These are phyloP conservation scores for Dione juno DNA, from an alignment of 2,888 invertebrate species.

Conservation along the genomic window DNA sequence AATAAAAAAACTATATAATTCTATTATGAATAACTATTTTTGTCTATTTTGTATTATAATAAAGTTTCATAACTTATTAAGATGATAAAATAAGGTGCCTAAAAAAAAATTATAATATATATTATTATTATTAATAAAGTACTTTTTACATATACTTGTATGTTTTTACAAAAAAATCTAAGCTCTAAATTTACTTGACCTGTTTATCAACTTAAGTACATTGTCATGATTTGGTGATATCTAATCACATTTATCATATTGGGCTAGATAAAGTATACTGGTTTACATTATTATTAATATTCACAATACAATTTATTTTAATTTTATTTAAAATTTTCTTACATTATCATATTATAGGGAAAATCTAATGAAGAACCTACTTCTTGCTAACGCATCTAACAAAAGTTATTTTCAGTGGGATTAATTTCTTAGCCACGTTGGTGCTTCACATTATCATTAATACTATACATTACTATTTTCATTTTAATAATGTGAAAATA, in stretches of 20 bases:
- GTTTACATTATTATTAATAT: background rate
- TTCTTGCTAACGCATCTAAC: background rate
- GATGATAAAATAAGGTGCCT: no score
- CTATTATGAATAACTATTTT: background rate
- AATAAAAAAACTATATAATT: background rate
- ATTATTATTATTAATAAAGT: no score
- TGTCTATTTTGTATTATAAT: background rate
- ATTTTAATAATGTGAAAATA: background rate
- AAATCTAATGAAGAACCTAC: background rate
- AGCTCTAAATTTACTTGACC: background rate
- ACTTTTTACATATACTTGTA: no score
- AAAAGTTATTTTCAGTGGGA: background rate
- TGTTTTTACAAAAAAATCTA: background rate
- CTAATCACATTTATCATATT: conserved; percentile 20
- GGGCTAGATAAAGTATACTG: conserved; percentile 3
- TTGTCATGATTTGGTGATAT: conserved; percentile 16
- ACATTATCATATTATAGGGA: background rate
- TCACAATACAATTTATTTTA: background rate
- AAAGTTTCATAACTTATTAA: no score
- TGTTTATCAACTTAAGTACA: background rate
- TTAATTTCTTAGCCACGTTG: background rate
- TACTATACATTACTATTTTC: background rate
- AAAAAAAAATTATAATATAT: no score
- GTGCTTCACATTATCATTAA: background rate
- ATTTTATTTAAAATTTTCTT: background rate